Conservation (phyloP, 2,888 invertebrate species). For the Seladonia tumulorum region DNA sequence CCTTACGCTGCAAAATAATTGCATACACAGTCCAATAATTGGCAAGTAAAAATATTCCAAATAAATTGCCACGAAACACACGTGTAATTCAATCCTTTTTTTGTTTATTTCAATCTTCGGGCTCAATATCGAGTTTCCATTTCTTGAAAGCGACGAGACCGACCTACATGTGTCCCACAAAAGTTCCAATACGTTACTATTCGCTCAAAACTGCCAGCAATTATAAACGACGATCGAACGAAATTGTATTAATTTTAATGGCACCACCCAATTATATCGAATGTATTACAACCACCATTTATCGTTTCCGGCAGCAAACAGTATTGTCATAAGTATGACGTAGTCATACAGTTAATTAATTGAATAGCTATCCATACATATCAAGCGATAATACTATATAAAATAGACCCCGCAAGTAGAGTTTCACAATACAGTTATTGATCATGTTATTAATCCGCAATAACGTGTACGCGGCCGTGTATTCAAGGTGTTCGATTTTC, state of each 20-base stretch:
- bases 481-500: not conserved
- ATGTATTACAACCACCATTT: not conserved
- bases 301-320: not conserved
- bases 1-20: too few species aligned
- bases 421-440: not conserved
- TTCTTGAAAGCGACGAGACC: not conserved
- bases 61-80: too few species aligned
- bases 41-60: too few species aligned
- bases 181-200: not conserved
- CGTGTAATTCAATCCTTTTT: too few species aligned
- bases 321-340: not conserved
- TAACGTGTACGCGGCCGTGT: not conserved
- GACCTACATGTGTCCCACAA: not conserved
- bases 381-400: not conserved
- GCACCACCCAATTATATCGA: not conserved
- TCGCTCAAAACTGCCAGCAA: not conserved
- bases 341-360: constrained; percentile 11
- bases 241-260: not conserved
- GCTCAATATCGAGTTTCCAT: not conserved
- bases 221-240: not conserved
- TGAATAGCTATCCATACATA: not conserved
- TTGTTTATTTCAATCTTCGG: too few species aligned
- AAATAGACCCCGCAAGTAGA: not conserved
- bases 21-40: too few species aligned
- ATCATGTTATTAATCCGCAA: not conserved